phyloP scores from a whole-genome alignment of 2,797 vertebrate species.

The Gastrophryne carolinensis region DNA sequence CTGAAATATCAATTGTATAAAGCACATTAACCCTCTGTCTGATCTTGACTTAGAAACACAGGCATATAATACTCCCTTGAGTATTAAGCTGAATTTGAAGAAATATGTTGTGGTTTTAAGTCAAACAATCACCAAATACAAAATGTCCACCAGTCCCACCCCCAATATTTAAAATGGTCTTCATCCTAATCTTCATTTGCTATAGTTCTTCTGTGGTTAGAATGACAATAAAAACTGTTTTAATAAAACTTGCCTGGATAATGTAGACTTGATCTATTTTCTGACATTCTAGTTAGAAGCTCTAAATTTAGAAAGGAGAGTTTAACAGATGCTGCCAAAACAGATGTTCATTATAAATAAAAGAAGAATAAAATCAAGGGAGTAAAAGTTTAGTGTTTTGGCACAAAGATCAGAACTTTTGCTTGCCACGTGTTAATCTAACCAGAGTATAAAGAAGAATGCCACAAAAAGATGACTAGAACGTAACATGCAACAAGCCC shows the following conservation, averaged over 20 bases:
- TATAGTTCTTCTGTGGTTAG: not conserved
- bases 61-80: too few relatives aligned
- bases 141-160: not conserved
- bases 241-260: not conserved
- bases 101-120: too few relatives aligned
- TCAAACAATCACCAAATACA: too few relatives aligned
- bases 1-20: too few relatives aligned
- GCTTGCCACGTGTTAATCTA: not conserved
- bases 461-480: not conserved
- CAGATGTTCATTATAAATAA: not conserved
- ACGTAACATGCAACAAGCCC: not conserved
- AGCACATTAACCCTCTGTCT: too few relatives aligned
- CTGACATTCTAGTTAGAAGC: not conserved
- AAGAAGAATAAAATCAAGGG: not conserved
- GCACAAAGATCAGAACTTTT: not conserved
- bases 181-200: not conserved
- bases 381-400: not conserved
- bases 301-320: not conserved
- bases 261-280: not conserved
- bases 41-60: too few relatives aligned
- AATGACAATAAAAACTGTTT: not conserved
- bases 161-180: not conserved
- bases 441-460: not conserved
- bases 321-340: not conserved
- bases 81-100: too few relatives aligned